These are phyloP conservation scores for Lobophora halterata DNA, from an alignment of 2,888 invertebrate genomes.

Conservation along the genomic window DNA sequence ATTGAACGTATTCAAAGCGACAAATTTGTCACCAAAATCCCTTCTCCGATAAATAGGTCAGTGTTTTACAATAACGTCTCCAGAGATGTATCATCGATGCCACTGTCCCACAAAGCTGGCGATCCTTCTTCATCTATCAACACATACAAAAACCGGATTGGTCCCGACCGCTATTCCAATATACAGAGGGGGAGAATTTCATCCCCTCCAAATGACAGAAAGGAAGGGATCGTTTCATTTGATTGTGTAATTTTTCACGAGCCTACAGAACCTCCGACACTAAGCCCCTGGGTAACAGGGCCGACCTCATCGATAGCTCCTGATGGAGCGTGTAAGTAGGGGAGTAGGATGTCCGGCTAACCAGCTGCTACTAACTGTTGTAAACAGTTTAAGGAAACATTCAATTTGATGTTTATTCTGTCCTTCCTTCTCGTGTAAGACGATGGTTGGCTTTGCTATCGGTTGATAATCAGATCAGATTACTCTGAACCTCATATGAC, in stretches of 20 bases:
- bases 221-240: conserved; percentile 22
- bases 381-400: conserved; percentile 10
- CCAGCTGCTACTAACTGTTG: conserved; percentile 7
- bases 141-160: conserved; percentile 26
- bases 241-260: conserved; percentile 33
- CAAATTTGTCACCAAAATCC: too few relatives aligned
- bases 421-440: background rate
- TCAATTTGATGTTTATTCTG: conserved; percentile 6
- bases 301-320: conserved; percentile 28
- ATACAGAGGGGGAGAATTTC: too few relatives aligned
- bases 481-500: too few relatives aligned
- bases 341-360: conserved; percentile 3
- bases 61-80: background rate
- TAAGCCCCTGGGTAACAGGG: conserved; percentile 23
- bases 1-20: too few relatives aligned
- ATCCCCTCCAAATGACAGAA: conserved; percentile 33
- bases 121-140: conserved; percentile 23
- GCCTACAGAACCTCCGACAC: conserved; percentile 21
- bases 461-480: too few relatives aligned
- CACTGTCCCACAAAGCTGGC: conserved; percentile 2
- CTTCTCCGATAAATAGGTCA: background rate
- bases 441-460: conserved; percentile 1
- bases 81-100: conserved; percentile 2
- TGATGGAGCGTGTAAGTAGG: conserved; percentile 24
- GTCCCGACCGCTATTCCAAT: too few relatives aligned